phyloP scores from a whole-genome alignment of 1,140 invertebrate genomes.

The Helicoverpa armigera region DNA sequence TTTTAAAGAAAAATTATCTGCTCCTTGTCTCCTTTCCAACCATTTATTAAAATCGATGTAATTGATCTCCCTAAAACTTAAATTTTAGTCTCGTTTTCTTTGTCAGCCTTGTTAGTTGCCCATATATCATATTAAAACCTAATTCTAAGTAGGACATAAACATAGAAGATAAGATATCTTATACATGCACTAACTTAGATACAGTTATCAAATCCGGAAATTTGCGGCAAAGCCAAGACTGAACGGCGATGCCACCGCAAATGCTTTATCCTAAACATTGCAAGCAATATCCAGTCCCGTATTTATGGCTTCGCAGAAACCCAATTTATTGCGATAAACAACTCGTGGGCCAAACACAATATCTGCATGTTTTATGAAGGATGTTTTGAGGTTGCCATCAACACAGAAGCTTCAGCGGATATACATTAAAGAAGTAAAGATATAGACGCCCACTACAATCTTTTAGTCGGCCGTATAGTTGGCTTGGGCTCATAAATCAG shows the following conservation, averaged over 20 bases:
- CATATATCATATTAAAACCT: no score
- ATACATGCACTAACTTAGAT: not conserved
- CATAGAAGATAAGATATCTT: no score
- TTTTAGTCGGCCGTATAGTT: no score
- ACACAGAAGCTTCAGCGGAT: not conserved
- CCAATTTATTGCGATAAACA: constrained; percentile 40
- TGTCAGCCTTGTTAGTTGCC: no score
- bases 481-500: no score
- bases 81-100: no score
- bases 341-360: constrained; percentile 30
- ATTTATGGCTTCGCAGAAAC: constrained; percentile 39
- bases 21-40: no score
- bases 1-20: no score
- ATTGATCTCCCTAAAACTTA: no score
- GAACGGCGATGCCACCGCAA: constrained; percentile 23
- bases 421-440: not conserved
- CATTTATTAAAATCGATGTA: no score
- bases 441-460: no score
- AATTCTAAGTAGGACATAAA: no score
- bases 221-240: constrained; percentile 37
- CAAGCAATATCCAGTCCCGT: constrained; percentile 23
- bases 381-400: not conserved
- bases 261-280: constrained; percentile 39
- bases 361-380: constrained; percentile 39
- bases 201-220: constrained; percentile 27